These are phyloP conservation scores for Eupristina koningsbergeri DNA, from an alignment of 1,140 invertebrate species.

Conservation along the genomic window DNA sequence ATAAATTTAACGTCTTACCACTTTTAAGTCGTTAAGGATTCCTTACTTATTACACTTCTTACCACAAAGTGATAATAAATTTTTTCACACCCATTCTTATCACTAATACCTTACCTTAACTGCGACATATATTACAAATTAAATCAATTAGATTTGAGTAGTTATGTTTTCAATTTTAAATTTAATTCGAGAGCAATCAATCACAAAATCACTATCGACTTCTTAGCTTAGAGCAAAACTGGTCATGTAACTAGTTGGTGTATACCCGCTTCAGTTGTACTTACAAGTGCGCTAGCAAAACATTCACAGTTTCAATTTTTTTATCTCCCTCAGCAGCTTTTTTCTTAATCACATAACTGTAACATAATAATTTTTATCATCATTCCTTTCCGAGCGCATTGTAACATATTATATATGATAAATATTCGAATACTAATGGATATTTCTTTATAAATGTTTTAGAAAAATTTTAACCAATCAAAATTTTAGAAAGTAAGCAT, in stretches of 20 bases:
- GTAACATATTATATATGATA: neutral
- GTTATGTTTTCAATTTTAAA: neutral
- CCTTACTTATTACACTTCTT: neutral
- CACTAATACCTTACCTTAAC: neutral
- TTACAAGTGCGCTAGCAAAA: neutral
- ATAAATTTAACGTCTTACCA: slow-evolving; percentile 21
- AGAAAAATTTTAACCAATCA: neutral
- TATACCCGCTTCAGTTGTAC: neutral
- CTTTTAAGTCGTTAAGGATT: slow-evolving; percentile 8
- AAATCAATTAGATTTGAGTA: slow-evolving; percentile 33
- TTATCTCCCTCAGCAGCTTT: neutral
- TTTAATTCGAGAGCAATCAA: slow-evolving; percentile 26
- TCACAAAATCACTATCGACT: slow-evolving; percentile 20
- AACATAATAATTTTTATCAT: neutral
- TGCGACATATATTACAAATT: slow-evolving; percentile 33
- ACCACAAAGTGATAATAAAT: slow-evolving; percentile 24
- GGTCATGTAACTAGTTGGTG: neutral
- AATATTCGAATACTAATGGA: neutral
- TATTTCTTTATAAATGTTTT: neutral
- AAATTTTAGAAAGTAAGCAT: neutral
- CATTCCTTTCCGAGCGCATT: neutral
- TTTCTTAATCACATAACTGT: neutral
- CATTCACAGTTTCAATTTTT: neutral
- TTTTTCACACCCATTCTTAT: neutral
- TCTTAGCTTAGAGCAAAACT: neutral